A percentile compares a stretch with the other conserved stretches of the same genome.
phyloP scores from a whole-genome alignment of 2,888 invertebrate species.

The Pyrocoelia pectoralis region DNA sequence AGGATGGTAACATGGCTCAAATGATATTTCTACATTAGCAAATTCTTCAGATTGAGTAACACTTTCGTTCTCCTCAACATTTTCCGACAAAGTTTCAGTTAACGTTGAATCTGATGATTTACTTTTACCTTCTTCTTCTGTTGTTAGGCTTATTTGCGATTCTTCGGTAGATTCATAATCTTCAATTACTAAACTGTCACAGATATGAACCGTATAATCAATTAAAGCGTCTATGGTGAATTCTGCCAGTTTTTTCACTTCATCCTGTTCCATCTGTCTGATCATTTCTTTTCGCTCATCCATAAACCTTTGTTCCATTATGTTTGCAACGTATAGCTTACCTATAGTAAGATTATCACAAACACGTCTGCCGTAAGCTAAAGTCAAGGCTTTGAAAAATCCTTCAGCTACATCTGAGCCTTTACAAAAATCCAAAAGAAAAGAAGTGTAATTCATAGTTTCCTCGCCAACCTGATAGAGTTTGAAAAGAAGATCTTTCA shows the following conservation, averaged over 20 bases:
- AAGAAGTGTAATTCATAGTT: slow-evolving; percentile 68
- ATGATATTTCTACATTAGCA: slow-evolving; percentile 40
- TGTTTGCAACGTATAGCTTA: slow-evolving; percentile 58
- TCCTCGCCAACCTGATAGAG: slow-evolving; percentile 63
- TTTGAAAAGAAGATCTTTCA: slow-evolving; percentile 67
- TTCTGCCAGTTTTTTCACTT: slow-evolving; percentile 39
- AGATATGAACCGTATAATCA: slow-evolving; percentile 47
- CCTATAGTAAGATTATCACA: slow-evolving; percentile 63
- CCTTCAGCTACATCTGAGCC: slow-evolving; percentile 64
- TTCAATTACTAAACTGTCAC: slow-evolving; percentile 49
- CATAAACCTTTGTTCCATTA: slow-evolving; percentile 34
- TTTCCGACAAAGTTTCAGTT: slow-evolving; percentile 14
- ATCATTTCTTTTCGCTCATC: slow-evolving; percentile 37
- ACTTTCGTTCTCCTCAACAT: background rate
- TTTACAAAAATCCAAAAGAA: slow-evolving; percentile 71
- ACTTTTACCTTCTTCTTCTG: background rate
- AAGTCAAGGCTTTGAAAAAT: slow-evolving; percentile 65
- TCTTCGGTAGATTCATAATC: slow-evolving; percentile 28
- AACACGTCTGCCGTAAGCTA: slow-evolving; percentile 64
- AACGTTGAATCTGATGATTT: background rate
- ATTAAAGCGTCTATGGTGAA: slow-evolving; percentile 45
- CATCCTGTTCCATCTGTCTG: slow-evolving; percentile 28
- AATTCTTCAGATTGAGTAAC: slow-evolving; percentile 26
- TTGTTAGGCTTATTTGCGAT: background rate
- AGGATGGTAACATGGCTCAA: slow-evolving; percentile 28